phyloP scores from a whole-genome alignment of 2,113 vertebrate species.

The Felis chaus region DNA sequence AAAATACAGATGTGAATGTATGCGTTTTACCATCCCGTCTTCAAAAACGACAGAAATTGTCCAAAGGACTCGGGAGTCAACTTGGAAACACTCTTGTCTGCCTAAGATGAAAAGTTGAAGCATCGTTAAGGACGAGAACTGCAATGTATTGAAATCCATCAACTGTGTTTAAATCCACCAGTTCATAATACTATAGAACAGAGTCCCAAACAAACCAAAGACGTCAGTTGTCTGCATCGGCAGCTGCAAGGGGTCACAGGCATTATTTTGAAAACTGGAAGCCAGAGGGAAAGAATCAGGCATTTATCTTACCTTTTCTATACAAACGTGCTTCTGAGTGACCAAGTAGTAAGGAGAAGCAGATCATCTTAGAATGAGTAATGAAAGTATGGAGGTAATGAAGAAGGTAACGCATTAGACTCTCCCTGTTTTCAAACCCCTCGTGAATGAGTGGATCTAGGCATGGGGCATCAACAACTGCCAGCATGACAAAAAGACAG shows the following conservation, averaged over 20 bases:
- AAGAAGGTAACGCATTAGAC: neutral
- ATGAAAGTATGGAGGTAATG: neutral
- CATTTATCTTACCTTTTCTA: neutral
- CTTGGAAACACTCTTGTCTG: neutral
- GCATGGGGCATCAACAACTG: neutral
- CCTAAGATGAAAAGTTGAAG: constrained; percentile 22
- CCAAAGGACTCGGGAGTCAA: neutral
- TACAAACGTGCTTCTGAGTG: neutral
- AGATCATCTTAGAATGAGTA: neutral
- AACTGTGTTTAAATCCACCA: neutral
- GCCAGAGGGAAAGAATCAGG: neutral
- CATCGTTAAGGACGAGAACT: neutral
- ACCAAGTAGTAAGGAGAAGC: neutral
- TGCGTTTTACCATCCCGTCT: constrained; percentile 8
- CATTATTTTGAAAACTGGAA: constrained; percentile 38
- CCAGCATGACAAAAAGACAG: neutral
- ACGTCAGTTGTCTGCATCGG: constrained; percentile 7
- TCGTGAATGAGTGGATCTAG: neutral
- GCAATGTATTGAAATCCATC: neutral
- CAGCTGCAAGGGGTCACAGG: neutral
- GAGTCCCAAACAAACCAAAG: neutral
- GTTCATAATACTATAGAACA: neutral
- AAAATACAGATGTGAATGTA: neutral
- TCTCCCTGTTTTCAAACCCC: neutral
- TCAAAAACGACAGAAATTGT: neutral